These are phyloP conservation scores for Drosophila subobscura DNA, from an alignment of 1,140 invertebrate species.

Conservation along the genomic window DNA sequence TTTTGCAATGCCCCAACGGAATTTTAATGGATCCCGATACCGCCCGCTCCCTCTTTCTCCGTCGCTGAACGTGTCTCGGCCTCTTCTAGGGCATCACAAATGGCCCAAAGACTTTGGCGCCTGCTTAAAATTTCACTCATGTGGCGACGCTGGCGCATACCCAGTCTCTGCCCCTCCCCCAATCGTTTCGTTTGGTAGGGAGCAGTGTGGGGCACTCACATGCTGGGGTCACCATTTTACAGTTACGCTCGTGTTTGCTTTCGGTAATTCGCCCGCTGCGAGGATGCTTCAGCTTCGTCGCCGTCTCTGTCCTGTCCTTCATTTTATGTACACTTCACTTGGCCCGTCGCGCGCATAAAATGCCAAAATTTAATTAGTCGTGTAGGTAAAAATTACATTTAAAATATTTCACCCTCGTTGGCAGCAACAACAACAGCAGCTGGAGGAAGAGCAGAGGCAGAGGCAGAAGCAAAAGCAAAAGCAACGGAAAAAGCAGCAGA, in stretches of 20 bases:
- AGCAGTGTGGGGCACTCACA: neutral
- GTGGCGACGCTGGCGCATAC: slow-evolving; percentile 53
- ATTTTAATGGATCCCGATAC: slow-evolving; percentile 68
- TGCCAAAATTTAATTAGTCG: slow-evolving; percentile 77
- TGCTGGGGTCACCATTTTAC: slow-evolving; percentile 51
- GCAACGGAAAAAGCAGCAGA: neutral
- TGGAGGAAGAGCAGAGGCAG: neutral
- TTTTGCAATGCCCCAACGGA: slow-evolving; percentile 77
- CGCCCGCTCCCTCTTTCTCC: slow-evolving; percentile 6
- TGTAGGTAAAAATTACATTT: slow-evolving; percentile 76
- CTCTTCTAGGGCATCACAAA: slow-evolving; percentile 40
- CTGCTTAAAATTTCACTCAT: slow-evolving; percentile 79
- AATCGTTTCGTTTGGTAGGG: too few relatives aligned
- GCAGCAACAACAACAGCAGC: slow-evolving; percentile 13
- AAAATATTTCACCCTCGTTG: slow-evolving; percentile 54
- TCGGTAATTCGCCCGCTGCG: slow-evolving; percentile 63
- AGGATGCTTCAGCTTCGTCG: neutral
- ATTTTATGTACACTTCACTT: slow-evolving; percentile 74
- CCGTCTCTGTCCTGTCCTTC: neutral
- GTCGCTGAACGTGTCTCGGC: slow-evolving; percentile 59
- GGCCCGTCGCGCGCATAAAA: slow-evolving; percentile 65
- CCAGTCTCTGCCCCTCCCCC: neutral
- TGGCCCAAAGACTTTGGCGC: slow-evolving; percentile 60
- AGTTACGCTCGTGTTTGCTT: slow-evolving; percentile 71
- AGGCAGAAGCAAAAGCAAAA: neutral